Evolutionary conservation across 2,888 invertebrate genomes (phyloP).

Genomic region (Ptychoptera albimana): DNA sequence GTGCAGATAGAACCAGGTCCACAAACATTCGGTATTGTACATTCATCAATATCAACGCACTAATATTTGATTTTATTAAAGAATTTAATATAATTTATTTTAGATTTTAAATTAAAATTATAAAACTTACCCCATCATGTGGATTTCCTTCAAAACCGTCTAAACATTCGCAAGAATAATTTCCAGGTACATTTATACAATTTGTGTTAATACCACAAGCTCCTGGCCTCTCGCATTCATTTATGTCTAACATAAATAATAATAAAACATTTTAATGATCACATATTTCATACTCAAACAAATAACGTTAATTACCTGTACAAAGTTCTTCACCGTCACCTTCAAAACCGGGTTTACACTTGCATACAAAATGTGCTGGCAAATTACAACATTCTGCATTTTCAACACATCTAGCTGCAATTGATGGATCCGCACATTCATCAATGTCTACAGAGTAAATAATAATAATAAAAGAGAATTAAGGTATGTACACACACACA

Average conservation of each 20-base stretch:
- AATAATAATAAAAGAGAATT: slow-evolving; percentile 8
- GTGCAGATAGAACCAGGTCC: slow-evolving; percentile 64
- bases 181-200: slow-evolving; percentile 72
- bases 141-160: slow-evolving; percentile 76
- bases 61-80: slow-evolving; percentile 17
- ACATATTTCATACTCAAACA: not conserved
- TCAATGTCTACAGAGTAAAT: slow-evolving; percentile 55
- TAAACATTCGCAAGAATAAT: slow-evolving; percentile 73
- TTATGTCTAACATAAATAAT: slow-evolving; percentile 69
- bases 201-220: slow-evolving; percentile 68
- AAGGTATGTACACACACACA: too few species aligned
- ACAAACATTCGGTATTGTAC: slow-evolving; percentile 52
- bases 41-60: slow-evolving; percentile 78
- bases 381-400: slow-evolving; percentile 92
- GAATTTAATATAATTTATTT: not conserved
- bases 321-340: slow-evolving; percentile 84
- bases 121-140: slow-evolving; percentile 45
- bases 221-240: slow-evolving; percentile 70
- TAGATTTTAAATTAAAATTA: too few species aligned
- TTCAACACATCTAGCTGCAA: slow-evolving; percentile 71
- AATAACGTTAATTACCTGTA: slow-evolving; percentile 38
- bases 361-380: slow-evolving; percentile 87
- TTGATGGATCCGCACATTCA: slow-evolving; percentile 79
- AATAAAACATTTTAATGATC: too few species aligned
- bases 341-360: slow-evolving; percentile 78